Base-by-base conservation (phyloP, 2,113 vertebrate species). In the Pachypanchax playfairii region DNA sequence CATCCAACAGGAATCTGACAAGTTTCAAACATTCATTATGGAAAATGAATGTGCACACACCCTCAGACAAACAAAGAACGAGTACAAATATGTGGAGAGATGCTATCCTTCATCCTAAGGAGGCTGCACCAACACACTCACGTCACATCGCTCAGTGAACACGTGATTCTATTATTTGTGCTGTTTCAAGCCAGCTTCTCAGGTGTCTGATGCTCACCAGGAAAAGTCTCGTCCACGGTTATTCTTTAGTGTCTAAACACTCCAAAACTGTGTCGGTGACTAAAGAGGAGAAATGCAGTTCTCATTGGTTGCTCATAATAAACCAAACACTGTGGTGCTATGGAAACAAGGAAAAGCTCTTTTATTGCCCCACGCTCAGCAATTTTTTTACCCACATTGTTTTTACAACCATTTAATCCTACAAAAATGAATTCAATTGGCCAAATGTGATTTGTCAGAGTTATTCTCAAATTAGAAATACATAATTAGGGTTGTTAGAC, bases 321-420 rank as follows among this genome's bases (percentile, higher is more conserved):
- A 76, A 41, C 41, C 39, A n/a, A 47, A 63, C 24, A 22, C 61
- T 44, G 33, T 56, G 80, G 28, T 29, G 62, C 76, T 21, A 80
- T 82, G 73, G 83, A 76, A 87, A 87, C 85, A 61, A 67, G 56
- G 42, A 4, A 54, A 28, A 42, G 33, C 55, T 60, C 56, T 70
- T 77, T 81, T 55, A 39, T n/a, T 21, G 1, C 4, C n/a, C n/a
- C n/a, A n/a, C n/a, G n/a, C n/a, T n/a, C n/a, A n/a, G n/a, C n/a
- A n/a, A n/a, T n/a, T n/a, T n/a, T n/a, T n/a, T n/a, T n/a, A n/a
- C n/a, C n/a, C n/a, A n/a, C n/a, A n/a, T n/a, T n/a, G n/a, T n/a
- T n/a, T n/a, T n/a, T n/a, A n/a, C n/a, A n/a, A n/a, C n/a, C n/a
- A n/a, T n/a, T n/a, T n/a, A n/a, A n/a, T n/a, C n/a, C n/a, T n/a